Evolutionary conservation across 2,888 invertebrate genomes (phyloP).

Genomic region (Frankliniella fusca): DNA sequence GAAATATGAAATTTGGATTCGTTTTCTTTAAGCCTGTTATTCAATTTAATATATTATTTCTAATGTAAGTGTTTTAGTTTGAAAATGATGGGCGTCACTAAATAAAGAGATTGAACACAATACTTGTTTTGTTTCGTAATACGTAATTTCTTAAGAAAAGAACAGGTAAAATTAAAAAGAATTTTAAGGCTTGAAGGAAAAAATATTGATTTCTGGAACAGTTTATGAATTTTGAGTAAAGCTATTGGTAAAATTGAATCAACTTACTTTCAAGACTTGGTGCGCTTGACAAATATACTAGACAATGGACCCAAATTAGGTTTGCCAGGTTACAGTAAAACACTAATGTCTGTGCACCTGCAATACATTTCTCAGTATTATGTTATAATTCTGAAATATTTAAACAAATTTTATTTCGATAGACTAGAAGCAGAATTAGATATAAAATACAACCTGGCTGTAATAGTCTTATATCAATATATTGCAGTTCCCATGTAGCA

Average conservation of each 20-base stretch:
- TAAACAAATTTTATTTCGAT: not conserved
- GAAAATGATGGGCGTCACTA: no score
- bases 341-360: constrained; percentile 42
- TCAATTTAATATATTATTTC: no score
- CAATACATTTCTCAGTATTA: not conserved
- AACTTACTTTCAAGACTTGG: not conserved
- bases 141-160: no score
- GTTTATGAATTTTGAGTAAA: no score
- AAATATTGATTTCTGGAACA: no score
- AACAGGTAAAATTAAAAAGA: no score
- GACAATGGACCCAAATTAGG: constrained; percentile 46
- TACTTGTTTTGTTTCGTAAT: no score
- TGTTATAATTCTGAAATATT: not conserved
- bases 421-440: not conserved
- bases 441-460: not conserved
- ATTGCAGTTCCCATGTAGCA: not conserved
- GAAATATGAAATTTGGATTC: no score
- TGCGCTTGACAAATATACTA: not conserved
- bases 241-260: not conserved
- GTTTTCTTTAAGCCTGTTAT: no score
- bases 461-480: not conserved
- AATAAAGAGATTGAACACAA: no score
- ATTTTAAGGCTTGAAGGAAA: no score
- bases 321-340: constrained; percentile 48
- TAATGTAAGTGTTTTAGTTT: no score